Percentiles rank a stretch among this genome's conserved stretches.
Conservation (phyloP, 2,888 invertebrate species). For the Teleiodes luculella region DNA sequence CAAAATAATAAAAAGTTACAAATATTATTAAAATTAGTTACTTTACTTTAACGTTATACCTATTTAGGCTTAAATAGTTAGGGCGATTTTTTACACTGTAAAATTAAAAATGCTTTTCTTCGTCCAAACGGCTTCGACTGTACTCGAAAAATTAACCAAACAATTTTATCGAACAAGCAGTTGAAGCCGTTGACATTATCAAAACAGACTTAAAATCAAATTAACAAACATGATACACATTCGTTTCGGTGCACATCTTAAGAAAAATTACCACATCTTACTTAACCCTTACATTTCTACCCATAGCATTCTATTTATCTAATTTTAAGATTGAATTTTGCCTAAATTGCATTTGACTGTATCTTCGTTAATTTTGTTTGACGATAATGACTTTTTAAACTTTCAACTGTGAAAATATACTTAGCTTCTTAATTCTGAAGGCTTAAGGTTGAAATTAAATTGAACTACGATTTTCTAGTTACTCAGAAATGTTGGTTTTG, state of each 20-base stretch:
- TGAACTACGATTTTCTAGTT: neutral
- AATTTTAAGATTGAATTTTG: neutral
- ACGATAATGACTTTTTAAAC: too few relatives aligned
- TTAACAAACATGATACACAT: conserved; percentile 28
- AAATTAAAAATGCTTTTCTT: too few relatives aligned
- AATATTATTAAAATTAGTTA: too few relatives aligned
- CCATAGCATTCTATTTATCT: neutral
- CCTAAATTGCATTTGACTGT: too few relatives aligned
- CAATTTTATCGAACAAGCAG: neutral
- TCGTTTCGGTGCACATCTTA: conserved; percentile 33
- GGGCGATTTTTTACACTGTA: too few relatives aligned
- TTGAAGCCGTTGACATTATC: conserved; percentile 16
- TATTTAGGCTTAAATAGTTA: too few relatives aligned
- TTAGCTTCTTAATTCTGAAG: neutral
- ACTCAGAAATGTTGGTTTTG: neutral
- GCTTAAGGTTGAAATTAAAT: neutral
- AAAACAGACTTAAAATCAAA: conserved; percentile 18
- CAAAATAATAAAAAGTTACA: too few relatives aligned
- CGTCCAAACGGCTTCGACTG: too few relatives aligned
- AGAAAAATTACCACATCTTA: neutral
- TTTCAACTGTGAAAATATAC: neutral
- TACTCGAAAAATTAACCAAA: too few relatives aligned
- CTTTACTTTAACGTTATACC: too few relatives aligned
- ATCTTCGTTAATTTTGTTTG: too few relatives aligned
- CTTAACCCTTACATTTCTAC: neutral